These are phyloP conservation scores for Oplegnathus fasciatus DNA, from an alignment of 2,113 vertebrate species.

Conservation along the genomic window DNA sequence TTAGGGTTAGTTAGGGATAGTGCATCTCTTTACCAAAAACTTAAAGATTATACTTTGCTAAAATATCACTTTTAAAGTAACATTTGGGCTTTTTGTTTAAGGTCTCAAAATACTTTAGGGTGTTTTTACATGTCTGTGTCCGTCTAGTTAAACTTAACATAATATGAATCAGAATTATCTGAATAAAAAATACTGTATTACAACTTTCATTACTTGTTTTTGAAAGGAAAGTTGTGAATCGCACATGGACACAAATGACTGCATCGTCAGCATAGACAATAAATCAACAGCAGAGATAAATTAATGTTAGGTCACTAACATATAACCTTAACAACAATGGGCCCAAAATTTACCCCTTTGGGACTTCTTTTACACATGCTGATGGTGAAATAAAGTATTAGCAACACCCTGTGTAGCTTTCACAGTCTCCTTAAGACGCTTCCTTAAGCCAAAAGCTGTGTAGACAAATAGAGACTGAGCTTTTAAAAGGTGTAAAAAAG, in stretches of 20 bases:
- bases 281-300: neutral
- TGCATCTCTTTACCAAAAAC: no score
- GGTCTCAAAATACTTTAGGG: no score
- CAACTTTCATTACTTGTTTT: no score
- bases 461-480: neutral
- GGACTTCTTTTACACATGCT: no score
- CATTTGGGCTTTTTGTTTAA: neutral
- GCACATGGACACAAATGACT: neutral
- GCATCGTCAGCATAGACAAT: neutral
- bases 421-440: neutral
- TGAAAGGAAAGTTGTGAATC: constrained; percentile 3
- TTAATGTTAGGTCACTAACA: neutral
- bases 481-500: neutral
- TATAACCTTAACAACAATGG: neutral
- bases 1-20: no score
- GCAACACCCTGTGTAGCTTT: neutral
- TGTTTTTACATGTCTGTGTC: no score
- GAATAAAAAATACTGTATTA: no score
- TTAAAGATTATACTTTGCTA: no score
- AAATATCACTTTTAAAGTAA: neutral
- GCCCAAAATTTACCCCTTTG: neutral
- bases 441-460: neutral
- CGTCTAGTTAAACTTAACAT: no score
- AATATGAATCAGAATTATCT: no score
- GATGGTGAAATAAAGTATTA: neutral